Base-by-base conservation (phyloP, 2,888 invertebrate species). In the Andrena trimmerana region DNA sequence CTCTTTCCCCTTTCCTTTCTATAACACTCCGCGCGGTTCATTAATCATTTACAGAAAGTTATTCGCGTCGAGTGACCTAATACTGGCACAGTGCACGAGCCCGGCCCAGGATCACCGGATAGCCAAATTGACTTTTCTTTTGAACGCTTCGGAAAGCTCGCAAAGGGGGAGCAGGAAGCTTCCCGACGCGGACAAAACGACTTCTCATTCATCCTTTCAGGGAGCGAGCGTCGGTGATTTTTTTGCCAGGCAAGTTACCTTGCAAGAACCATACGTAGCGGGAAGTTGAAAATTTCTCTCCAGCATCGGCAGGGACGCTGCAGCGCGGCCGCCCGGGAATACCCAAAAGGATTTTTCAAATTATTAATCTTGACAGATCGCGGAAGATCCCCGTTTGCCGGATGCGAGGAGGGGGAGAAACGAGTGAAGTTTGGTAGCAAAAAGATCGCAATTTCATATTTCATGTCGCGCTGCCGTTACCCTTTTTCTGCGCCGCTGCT, bases 301-400 rank as follows among this genome's bases (percentile, higher is more conserved):
- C 62, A 77, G 13, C 62, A 62, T 48, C 52, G 67, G 57, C 60
- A 42, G 60, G 13, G 20, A 77, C 67, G 48, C 62, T 69, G 66
- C 70, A 81, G 72, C 60, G 67, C 50, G 71, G 57, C 68, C 65
- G 48, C 42, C 20, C 8, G 57, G 24, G 77, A 72, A 71, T 74
- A 70, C 48, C 48, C 24, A 27, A 63, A 54, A 65, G 52, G 75
- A 75, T 75, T 71, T 71, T 57, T 24, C 74, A 70, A 79, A 80
- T 82, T 82, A 75, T 82, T 80, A 80, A 82, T 68, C 75, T 57
- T 54, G 71, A 20, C 42, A 31, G 62, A n/a, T 70, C 50, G 50
- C 8, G n/a, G 24, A 24, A 24, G 50, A 8, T 24, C 29, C 59
- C 54, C 31, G 10, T 50, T 69, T 27, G 29, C 33, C 33, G 33